phyloP scores from a whole-genome alignment of 2,113 vertebrate genomes.

The Indicator maculatus region DNA sequence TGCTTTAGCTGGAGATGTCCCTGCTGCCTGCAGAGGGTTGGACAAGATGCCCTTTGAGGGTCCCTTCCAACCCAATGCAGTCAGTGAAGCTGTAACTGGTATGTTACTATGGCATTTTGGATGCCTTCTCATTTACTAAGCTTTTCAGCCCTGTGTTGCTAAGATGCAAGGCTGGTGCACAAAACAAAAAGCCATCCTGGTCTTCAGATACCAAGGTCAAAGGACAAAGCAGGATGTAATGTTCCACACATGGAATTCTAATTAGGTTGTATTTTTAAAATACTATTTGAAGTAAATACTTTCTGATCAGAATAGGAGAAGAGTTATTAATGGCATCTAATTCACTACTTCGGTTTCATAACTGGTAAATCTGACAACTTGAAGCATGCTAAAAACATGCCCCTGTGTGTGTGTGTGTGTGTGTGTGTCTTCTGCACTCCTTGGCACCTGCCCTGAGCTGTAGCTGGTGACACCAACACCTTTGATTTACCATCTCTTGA shows the following conservation, averaged over 20 bases:
- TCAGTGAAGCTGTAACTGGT: neutral
- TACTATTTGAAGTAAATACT: neutral
- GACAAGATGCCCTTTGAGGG: no score
- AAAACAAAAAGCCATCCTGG: slow-evolving; percentile 7
- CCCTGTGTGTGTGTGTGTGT: neutral
- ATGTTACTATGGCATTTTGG: slow-evolving; percentile 58
- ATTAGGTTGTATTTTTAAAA: neutral
- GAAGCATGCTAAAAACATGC: neutral
- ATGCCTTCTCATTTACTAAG: slow-evolving; percentile 46
- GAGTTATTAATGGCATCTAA: neutral
- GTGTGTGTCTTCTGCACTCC: neutral
- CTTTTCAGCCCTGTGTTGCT: slow-evolving; percentile 47
- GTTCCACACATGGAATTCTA: neutral
- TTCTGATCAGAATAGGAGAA: neutral
- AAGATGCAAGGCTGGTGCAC: slow-evolving; percentile 51
- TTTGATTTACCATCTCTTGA: slow-evolving; percentile 11
- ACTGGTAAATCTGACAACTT: neutral
- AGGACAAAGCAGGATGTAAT: neutral
- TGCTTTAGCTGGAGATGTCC: no score
- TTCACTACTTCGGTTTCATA: neutral
- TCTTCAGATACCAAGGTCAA: slow-evolving; percentile 20
- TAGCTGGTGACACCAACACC: slow-evolving; percentile 27
- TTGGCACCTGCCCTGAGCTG: neutral
- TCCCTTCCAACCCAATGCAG: no score
- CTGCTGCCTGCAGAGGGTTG: no score